Percentiles rank a stretch among this genome's conserved stretches.
These are phyloP conservation scores for Drosophila malerkotliana DNA, from an alignment of 1,140 invertebrate genomes.

Conservation along the genomic window DNA sequence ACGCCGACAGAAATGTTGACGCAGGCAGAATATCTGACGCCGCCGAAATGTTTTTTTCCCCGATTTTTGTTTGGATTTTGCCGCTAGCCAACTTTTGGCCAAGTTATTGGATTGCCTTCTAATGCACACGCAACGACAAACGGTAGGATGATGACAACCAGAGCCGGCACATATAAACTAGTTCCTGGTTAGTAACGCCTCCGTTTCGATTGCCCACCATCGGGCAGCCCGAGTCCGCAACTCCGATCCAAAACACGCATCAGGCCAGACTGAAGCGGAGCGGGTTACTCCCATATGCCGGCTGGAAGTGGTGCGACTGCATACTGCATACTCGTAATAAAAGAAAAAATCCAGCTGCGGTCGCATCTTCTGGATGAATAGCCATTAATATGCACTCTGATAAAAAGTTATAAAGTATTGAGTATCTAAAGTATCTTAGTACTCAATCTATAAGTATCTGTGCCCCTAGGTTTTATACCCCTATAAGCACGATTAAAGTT, in stretches of 20 bases:
- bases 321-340: constrained; percentile 25
- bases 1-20: constrained; percentile 30
- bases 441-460: too few species aligned
- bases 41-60: constrained; percentile 64
- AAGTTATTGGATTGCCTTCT: constrained; percentile 54
- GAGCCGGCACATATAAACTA: constrained; percentile 56
- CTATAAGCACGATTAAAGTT: too few species aligned
- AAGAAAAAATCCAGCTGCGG: constrained; percentile 47
- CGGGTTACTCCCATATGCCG: constrained; percentile 7
- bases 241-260: constrained; percentile 38
- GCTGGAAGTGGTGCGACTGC: constrained; percentile 44
- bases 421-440: too few species aligned
- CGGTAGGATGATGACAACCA: constrained; percentile 29
- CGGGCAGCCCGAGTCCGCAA: constrained; percentile 23
- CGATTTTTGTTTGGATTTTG: constrained; percentile 23
- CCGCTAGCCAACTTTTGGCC: constrained; percentile 32
- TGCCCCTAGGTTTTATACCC: too few species aligned
- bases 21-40: constrained; percentile 16
- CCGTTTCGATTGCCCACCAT: constrained; percentile 31
- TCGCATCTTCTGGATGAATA: constrained; percentile 33
- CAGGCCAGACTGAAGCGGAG: constrained; percentile 15
- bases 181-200: constrained; percentile 54
- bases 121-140: constrained; percentile 44
- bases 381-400: constrained; percentile 26
- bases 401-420: neutral